Percentiles rank a stretch among this genome's conserved stretches.
Conservation (phyloP, 1,140 invertebrate genomes). For the Hyles vespertilio region DNA sequence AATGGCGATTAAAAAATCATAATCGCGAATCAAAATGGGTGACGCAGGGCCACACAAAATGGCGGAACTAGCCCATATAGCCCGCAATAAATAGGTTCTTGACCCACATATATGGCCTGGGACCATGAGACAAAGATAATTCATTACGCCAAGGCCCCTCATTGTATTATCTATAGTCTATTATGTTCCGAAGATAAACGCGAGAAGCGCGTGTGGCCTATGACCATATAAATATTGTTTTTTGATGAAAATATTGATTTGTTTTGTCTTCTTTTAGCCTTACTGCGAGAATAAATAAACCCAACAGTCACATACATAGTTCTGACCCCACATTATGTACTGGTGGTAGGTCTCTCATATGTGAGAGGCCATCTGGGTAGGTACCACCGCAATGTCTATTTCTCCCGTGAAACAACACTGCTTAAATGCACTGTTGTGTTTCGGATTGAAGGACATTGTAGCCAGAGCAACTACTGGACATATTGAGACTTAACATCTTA, state of each 20-base stretch:
- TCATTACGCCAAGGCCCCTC: conserved; percentile 48
- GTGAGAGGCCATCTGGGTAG: too few relatives aligned
- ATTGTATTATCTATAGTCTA: conserved; percentile 30
- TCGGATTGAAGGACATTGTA: too few relatives aligned
- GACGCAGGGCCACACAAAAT: conserved; percentile 20
- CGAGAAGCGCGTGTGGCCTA: conserved; percentile 10
- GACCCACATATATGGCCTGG: conserved; percentile 45
- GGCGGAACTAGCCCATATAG: conserved; percentile 30
- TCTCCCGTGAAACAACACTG: too few relatives aligned
- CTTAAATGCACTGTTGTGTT: too few relatives aligned
- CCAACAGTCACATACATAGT: too few relatives aligned
- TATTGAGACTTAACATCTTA: too few relatives aligned
- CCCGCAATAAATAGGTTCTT: conserved; percentile 18
- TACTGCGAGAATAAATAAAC: too few relatives aligned
- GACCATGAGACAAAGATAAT: conserved; percentile 55
- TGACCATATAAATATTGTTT: conserved; percentile 16
- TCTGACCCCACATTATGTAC: too few relatives aligned
- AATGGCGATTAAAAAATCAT: neutral
- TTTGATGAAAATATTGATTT: neutral
- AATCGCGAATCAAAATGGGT: conserved; percentile 9
- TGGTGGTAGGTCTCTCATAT: too few relatives aligned
- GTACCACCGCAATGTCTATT: too few relatives aligned
- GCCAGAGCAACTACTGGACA: too few relatives aligned
- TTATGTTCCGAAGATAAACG: conserved; percentile 20
- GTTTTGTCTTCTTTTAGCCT: too few relatives aligned